These are phyloP conservation scores for Lissonota sp. DNA, from an alignment of 2,888 invertebrate species.

Conservation along the genomic window DNA sequence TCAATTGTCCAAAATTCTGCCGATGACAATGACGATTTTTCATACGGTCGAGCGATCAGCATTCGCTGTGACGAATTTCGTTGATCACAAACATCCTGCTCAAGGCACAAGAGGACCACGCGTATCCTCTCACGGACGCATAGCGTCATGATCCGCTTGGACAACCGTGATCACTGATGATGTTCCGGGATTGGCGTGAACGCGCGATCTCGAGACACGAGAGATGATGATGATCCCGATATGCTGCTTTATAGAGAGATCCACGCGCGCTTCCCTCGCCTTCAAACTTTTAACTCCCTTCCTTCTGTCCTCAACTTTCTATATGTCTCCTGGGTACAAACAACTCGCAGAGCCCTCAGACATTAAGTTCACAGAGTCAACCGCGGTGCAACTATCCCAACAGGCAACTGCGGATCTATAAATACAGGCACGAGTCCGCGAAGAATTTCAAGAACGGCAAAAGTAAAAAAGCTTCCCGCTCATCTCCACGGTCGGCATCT, in stretches of 20 bases:
- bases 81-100: conserved; percentile 70
- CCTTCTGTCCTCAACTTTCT: background rate
- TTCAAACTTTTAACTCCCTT: conserved; percentile 14
- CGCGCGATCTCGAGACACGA: conserved; percentile 28
- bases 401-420: conserved; percentile 73
- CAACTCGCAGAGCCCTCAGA: conserved; percentile 15
- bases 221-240: conserved; percentile 17
- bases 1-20: background rate
- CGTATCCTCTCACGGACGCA: conserved; percentile 72
- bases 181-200: conserved; percentile 52
- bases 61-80: conserved; percentile 65
- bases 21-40: background rate
- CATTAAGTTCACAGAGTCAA: conserved; percentile 17
- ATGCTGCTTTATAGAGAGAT: conserved; percentile 10
- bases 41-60: background rate
- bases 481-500: conserved; percentile 17
- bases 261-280: conserved; percentile 34
- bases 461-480: conserved; percentile 52
- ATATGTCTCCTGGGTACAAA: conserved; percentile 15
- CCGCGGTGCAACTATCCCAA: conserved; percentile 26
- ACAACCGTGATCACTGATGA: conserved; percentile 60
- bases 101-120: conserved; percentile 49
- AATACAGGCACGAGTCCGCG: conserved; percentile 75
- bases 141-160: conserved; percentile 75
- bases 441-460: conserved; percentile 75